phyloP scores from a whole-genome alignment of 1,140 invertebrate genomes.

The Radopholus similis region DNA sequence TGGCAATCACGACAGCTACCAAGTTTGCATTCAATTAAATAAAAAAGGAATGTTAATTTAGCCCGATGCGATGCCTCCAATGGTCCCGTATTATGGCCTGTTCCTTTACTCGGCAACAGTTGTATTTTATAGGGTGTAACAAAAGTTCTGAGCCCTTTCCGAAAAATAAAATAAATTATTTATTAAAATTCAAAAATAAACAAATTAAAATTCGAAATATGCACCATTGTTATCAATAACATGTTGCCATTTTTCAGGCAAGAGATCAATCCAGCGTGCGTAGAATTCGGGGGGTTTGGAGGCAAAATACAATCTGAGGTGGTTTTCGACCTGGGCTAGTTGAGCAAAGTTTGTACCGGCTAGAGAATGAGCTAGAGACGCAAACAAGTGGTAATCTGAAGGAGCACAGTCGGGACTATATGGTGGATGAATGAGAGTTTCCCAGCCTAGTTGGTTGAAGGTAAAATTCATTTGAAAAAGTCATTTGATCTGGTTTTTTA shows the following conservation, averaged over 20 bases:
- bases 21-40: too few species aligned
- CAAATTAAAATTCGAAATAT: slow-evolving; percentile 8
- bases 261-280: slow-evolving; percentile 2
- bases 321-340: slow-evolving; percentile 2
- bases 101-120: too few species aligned
- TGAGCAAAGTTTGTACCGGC: slow-evolving; percentile 6
- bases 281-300: slow-evolving; percentile 8
- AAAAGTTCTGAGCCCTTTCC: slow-evolving; percentile 3
- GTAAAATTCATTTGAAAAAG: too few species aligned
- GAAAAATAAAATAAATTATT: not conserved
- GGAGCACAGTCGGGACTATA: too few species aligned
- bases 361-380: not conserved
- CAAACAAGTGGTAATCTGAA: too few species aligned
- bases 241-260: slow-evolving; percentile 8
- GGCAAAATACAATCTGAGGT: slow-evolving; percentile 9
- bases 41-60: too few species aligned
- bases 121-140: slow-evolving; percentile 17
- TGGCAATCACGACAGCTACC: too few species aligned
- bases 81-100: too few species aligned
- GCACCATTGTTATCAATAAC: slow-evolving; percentile 12
- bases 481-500: too few species aligned
- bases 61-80: too few species aligned
- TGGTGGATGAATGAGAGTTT: too few species aligned
- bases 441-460: too few species aligned
- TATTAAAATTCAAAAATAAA: slow-evolving; percentile 4